Base-by-base conservation (phyloP, 1,140 invertebrate genomes). In the Pemphigus obesinymphae region DNA sequence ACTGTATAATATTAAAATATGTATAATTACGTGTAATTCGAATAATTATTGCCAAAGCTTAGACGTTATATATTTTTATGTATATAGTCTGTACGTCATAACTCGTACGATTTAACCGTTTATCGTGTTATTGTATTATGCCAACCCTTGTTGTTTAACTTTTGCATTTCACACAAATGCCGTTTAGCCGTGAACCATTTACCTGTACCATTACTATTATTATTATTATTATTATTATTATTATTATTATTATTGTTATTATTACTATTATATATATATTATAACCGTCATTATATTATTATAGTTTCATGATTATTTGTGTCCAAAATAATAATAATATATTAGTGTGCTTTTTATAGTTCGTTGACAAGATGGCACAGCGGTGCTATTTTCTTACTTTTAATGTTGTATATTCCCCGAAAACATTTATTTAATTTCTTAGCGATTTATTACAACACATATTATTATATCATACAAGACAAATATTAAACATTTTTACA, bases 31-130 rank as follows among this genome's bases (percentile, higher is more conserved):
- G 43, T 75, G 72, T 50, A 31, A 50, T 11, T 37, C 15, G 63
- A 34, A 37, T 75, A n/a, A 29, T 48, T 50, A 29, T 75, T 76
- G 73, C 73, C 73, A 76, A 76, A 76, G 73, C n/a, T 76, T 76
- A 76, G 73, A 76, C 31, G 20, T 70, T 43, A 68, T 68, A n/a
- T n/a, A n/a, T n/a, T n/a, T n/a, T 40, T 23, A 15, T 68, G 34
- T 68, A 68, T 11, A 68, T 15, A 3, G 7, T 53, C 3, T 10
- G 45, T 48, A 48, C n/a, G 13, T 48, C 7, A 66, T 34, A n/a
- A 20, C 17, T 34, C 3, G 20, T 48, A n/a, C n/a, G n/a, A 31
- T n/a, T 17, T 1, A 61, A 61, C 29, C 53, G 53, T 26, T 58
- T 26, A 29, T 61, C 58, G 58, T 34, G 7, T 61, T 34, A 17